Evolutionary conservation across 2,113 vertebrate genomes (phyloP).

Genomic region (Rhipidura dahli): DNA sequence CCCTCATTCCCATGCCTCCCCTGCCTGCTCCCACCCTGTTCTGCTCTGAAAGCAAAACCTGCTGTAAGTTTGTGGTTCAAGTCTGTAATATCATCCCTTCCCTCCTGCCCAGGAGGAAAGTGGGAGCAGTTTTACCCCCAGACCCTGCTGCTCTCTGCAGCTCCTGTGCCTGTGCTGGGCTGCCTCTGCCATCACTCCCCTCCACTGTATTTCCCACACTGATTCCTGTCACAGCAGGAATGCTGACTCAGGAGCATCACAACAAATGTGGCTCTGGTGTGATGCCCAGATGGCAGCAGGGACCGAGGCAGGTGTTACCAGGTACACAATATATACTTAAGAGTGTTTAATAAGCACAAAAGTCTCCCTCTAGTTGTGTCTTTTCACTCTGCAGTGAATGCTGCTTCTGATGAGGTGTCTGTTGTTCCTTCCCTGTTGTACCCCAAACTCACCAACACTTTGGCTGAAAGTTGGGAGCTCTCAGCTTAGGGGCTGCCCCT

Average conservation of each 20-base stretch:
- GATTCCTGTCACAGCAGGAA: neutral
- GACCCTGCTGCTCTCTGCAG: neutral
- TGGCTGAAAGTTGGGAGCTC: neutral
- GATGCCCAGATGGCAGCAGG: neutral
- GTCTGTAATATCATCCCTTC: neutral
- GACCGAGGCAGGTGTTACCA: neutral
- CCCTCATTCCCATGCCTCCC: neutral
- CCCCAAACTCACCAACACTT: neutral
- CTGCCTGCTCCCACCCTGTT: neutral
- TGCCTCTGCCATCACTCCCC: neutral
- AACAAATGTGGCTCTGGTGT: neutral
- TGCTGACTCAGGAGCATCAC: accelerated
- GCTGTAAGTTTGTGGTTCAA: neutral
- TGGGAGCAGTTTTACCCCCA: neutral
- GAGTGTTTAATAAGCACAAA: neutral
- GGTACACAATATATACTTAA: accelerated
- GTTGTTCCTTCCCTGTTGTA: accelerated
- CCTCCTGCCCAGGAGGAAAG: neutral
- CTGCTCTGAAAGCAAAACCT: neutral
- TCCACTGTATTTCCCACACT: accelerated
- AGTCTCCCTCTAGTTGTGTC: neutral
- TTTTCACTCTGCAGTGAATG: neutral
- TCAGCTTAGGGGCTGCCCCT: neutral
- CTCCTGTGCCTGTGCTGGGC: too few relatives aligned
- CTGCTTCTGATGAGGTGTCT: neutral